Evolutionary conservation across 1,140 invertebrate species (phyloP).

Genomic region (honey bee (Apis mellifera)): DNA sequence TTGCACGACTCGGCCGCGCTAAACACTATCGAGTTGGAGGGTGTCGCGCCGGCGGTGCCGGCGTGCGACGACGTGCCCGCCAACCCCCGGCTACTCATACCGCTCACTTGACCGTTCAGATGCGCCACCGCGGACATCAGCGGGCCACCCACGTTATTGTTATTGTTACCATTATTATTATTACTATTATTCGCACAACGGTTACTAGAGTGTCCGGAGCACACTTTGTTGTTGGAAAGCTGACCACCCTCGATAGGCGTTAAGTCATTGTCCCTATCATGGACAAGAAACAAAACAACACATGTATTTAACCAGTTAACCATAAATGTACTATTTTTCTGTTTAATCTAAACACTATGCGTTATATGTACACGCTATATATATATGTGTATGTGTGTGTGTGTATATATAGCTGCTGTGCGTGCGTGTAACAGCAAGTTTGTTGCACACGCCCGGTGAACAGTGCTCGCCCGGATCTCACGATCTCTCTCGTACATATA

Average conservation of each 20-base stretch:
- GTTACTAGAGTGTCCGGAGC: conserved; percentile 81
- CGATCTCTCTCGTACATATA: background rate
- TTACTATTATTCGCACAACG: conserved; percentile 79
- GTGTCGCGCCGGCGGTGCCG: conserved; percentile 35
- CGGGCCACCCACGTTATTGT: conserved; percentile 80
- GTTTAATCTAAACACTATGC: conserved; percentile 28
- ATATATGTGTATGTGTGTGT: too few relatives aligned
- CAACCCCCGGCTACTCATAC: conserved; percentile 66
- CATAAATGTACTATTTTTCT: conserved; percentile 12
- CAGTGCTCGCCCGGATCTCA: conserved; percentile 2
- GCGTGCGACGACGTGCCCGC: conserved; percentile 31
- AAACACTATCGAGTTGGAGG: conserved; percentile 65
- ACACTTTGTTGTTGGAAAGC: conserved; percentile 81
- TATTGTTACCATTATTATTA: conserved; percentile 78
- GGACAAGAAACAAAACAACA: conserved; percentile 71
- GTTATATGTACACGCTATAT: too few relatives aligned
- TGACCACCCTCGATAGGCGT: conserved; percentile 82
- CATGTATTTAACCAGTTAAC: conserved; percentile 52
- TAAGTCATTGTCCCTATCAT: conserved; percentile 80
- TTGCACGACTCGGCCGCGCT: conserved; percentile 63
- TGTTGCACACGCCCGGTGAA: conserved; percentile 6
- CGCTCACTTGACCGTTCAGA: conserved; percentile 78
- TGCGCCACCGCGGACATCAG: conserved; percentile 78
- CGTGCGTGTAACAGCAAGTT: conserved; percentile 1
- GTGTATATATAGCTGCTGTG: background rate